A percentile compares a stretch with the other conserved stretches of the same genome.
Evolutionary conservation across 2,113 vertebrate genomes (phyloP).

Genomic region (Triplophysa dalaica): DNA sequence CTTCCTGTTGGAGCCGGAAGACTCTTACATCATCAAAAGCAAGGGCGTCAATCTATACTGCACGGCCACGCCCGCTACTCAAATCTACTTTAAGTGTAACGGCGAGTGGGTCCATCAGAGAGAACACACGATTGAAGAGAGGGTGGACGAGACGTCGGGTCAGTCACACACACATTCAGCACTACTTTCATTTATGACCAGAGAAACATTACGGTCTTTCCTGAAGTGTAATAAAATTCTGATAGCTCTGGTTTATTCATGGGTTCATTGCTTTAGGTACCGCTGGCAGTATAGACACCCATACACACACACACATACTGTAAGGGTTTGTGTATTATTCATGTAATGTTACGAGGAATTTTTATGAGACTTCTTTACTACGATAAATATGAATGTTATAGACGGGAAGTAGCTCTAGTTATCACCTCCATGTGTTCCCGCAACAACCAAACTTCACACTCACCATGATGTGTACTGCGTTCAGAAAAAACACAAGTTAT

Average conservation of each 20-base stretch:
- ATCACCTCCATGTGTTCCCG: neutral
- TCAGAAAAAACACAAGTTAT: neutral
- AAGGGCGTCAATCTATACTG: slow-evolving; percentile 93
- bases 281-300: neutral
- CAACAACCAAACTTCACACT: too few species aligned
- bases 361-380: slow-evolving; percentile 15
- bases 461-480: neutral
- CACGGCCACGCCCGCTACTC: slow-evolving; percentile 92
- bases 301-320: neutral
- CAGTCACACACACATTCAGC: slow-evolving; percentile 56
- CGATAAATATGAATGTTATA: neutral
- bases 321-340: slow-evolving; percentile 24
- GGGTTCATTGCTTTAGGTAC: slow-evolving; percentile 25
- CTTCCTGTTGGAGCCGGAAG: slow-evolving; percentile 92
- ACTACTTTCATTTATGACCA: slow-evolving; percentile 12
- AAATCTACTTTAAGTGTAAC: slow-evolving; percentile 99
- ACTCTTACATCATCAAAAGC: slow-evolving; percentile 95
- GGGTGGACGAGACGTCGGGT: slow-evolving; percentile 94
- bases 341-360: slow-evolving; percentile 3
- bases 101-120: slow-evolving; percentile 98
- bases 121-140: slow-evolving; percentile 90
- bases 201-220: slow-evolving; percentile 22
- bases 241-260: slow-evolving; percentile 26
- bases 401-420: neutral
- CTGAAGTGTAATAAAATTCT: slow-evolving; percentile 11